Base-by-base conservation (phyloP, 2,797 vertebrate species). In the Aulostomus chinensis region DNA sequence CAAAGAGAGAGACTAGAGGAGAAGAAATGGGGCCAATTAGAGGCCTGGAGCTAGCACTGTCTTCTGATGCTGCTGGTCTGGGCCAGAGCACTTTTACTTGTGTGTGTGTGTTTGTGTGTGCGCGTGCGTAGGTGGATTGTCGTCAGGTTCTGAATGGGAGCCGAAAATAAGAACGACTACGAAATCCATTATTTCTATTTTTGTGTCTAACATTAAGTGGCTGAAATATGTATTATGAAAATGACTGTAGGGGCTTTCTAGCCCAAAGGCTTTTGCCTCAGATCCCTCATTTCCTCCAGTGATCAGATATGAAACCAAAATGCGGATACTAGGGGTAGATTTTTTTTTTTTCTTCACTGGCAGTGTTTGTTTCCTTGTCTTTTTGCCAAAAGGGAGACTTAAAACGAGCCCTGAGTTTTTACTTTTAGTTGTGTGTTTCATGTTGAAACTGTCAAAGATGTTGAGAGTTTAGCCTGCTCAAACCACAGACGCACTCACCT, bases 21-120 rank as follows among this genome's bases (percentile, higher is more conserved):
- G 66, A 49, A 77, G 73, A 82, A 86, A 78, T 68, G 66, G 68
- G 78, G 83, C 81, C 83, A 84, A 87, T 86, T 84, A 85, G 82
- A 77, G 74, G 69, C 85, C 82, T 67, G 72, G 40, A 88, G 82
- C 73, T 68, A 64, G 28, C 40, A 47, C 38, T 53, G 69, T 58
- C 76, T 78, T 74, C 66, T 81, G 63, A 61, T 76, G 43, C 60
- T 55, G 53, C 43, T 62, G 76, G 66, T 71, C 67, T 68, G 33
- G 54, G 39, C 65, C 34, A 33, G 15, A 76, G 52, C 51, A 41
- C n/a, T 33, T 0, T 58, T 10, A 15, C 21, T 25, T 34, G 45
- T 30, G 50, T 51, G 34, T 30, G 18, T 42, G 24, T 39, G 41
- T 54, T n/a, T n/a, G n/a, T 34, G 45, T 30, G 50, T 51, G 34